These are phyloP conservation scores for Muscicapa comitata DNA, from an alignment of 2,797 vertebrate species.

Conservation along the genomic window DNA sequence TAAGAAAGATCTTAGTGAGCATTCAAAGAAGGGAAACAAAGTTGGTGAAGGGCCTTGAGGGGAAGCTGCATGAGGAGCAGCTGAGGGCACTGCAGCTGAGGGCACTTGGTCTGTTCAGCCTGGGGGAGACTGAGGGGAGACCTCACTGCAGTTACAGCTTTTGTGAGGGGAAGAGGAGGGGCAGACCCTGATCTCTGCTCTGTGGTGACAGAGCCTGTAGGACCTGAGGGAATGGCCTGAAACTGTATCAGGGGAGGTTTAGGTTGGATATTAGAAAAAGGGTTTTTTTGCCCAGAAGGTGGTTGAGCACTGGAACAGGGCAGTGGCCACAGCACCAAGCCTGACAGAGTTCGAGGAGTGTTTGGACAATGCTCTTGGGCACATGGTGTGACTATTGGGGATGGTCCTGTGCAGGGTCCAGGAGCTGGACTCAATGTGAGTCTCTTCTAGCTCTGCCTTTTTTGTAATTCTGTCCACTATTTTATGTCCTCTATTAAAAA, in stretches of 20 bases:
- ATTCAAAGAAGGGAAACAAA: background rate
- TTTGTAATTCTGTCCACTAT: background rate
- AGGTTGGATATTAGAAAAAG: background rate
- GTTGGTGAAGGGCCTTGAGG: background rate
- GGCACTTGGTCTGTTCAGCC: background rate
- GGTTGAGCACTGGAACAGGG: background rate
- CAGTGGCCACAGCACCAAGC: background rate
- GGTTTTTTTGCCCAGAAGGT: rapidly evolving
- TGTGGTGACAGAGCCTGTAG: background rate
- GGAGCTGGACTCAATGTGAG: background rate
- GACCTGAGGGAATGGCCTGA: background rate
- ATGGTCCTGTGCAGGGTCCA: background rate
- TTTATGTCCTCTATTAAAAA: background rate
- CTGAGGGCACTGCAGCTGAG: background rate
- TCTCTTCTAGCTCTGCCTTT: background rate
- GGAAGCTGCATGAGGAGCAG: rapidly evolving
- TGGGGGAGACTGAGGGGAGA: background rate
- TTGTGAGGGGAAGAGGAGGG: rapidly evolving
- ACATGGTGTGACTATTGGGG: background rate
- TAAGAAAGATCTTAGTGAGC: background rate
- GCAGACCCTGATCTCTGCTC: rapidly evolving
- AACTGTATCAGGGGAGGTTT: rapidly evolving
- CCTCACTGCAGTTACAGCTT: background rate
- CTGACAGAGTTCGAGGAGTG: background rate
- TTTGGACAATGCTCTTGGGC: rapidly evolving